Percentiles rank a stretch among this genome's conserved stretches.
phyloP scores from a whole-genome alignment of 2,797 vertebrate genomes.

The Macrochelys suwanniensis region DNA sequence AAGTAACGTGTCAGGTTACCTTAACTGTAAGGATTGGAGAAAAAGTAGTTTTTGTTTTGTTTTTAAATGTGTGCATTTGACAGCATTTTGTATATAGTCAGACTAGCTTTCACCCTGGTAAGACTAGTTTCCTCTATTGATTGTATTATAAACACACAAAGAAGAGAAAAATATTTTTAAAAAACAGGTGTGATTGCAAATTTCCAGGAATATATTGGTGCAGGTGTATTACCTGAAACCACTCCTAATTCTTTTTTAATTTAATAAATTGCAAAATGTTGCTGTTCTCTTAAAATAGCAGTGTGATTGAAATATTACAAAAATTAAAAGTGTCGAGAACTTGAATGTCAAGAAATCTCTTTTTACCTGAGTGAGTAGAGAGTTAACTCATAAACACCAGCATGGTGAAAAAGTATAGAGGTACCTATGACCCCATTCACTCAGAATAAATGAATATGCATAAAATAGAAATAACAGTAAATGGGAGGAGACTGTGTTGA shows the following conservation, averaged over 20 bases:
- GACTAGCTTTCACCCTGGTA: accelerated
- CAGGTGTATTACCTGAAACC: neutral
- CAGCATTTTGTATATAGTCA: neutral
- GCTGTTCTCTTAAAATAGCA: neutral
- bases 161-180: neutral
- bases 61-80: neutral
- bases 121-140: neutral
- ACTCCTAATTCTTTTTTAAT: neutral
- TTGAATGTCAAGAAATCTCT: neutral
- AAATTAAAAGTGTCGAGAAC: neutral
- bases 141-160: neutral
- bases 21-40: too few relatives aligned
- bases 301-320: neutral
- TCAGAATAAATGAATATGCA: neutral
- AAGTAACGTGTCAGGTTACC: too few relatives aligned
- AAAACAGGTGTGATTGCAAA: neutral
- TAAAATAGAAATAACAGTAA: neutral
- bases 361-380: neutral
- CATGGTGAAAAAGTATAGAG: neutral
- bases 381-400: too few relatives aligned
- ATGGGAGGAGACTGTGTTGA: neutral
- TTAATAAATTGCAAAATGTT: neutral
- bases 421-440: neutral
- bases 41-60: neutral
- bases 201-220: neutral